Percentiles rank a stretch among this genome's conserved stretches.
Evolutionary conservation across 1,140 invertebrate species (phyloP).

Genomic region (Helicoverpa zea): DNA sequence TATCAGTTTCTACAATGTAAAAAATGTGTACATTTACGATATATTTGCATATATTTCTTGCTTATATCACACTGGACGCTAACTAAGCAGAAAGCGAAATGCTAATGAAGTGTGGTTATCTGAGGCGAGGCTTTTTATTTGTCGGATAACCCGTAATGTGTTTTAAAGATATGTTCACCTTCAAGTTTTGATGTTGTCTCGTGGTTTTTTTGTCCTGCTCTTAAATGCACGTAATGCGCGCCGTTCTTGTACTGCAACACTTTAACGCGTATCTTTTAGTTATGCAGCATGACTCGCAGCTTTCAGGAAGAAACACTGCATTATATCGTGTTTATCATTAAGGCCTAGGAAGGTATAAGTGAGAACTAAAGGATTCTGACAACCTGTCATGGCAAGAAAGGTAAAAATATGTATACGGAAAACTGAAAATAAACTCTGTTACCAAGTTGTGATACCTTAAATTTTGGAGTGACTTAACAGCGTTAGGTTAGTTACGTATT

Average conservation of each 20-base stretch:
- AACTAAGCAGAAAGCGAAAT: slow-evolving; percentile 60
- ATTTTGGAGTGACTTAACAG: no score
- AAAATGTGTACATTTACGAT: slow-evolving; percentile 50
- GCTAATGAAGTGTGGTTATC: slow-evolving; percentile 66
- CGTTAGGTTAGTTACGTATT: no score
- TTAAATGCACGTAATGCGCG: slow-evolving; percentile 49
- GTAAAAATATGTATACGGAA: no score
- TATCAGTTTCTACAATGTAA: slow-evolving; percentile 5
- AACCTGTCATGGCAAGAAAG: no score
- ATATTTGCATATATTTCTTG: slow-evolving; percentile 56
- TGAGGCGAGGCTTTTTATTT: slow-evolving; percentile 61
- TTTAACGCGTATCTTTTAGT: slow-evolving; percentile 41
- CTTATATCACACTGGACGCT: slow-evolving; percentile 50
- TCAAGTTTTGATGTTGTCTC: slow-evolving; percentile 63
- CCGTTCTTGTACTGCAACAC: slow-evolving; percentile 49
- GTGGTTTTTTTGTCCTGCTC: slow-evolving; percentile 52
- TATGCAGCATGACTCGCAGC: slow-evolving; percentile 4
- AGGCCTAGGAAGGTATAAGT: no score
- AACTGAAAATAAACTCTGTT: no score
- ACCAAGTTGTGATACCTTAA: no score
- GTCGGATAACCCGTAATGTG: slow-evolving; percentile 65
- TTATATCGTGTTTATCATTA: not conserved
- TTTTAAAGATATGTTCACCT: slow-evolving; percentile 66
- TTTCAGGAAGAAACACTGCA: not conserved
- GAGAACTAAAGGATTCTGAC: no score